phyloP scores from a whole-genome alignment of 2,113 vertebrate genomes.

The Eleginops maclovinus region DNA sequence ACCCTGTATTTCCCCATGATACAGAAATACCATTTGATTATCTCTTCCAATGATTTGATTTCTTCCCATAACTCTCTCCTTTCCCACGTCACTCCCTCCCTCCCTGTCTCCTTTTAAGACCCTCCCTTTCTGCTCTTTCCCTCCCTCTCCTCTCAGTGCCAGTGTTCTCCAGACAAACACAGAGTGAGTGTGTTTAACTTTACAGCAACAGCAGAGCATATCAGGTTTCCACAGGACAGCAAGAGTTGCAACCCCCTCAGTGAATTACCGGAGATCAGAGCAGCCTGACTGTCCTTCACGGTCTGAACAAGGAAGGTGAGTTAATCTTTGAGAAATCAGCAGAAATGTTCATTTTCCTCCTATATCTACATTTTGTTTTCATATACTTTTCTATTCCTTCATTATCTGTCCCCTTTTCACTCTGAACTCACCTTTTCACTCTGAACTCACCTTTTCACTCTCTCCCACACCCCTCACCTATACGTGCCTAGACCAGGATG shows the following conservation, averaged over 20 bases:
- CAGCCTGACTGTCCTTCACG: background rate
- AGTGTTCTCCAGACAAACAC: slow-evolving; percentile 25
- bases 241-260: background rate
- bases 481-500: background rate
- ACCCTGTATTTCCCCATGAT: background rate
- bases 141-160: slow-evolving; percentile 34
- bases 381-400: background rate
- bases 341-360: background rate
- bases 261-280: slow-evolving; percentile 23
- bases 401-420: background rate
- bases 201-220: slow-evolving; percentile 16
- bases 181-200: slow-evolving; percentile 54
- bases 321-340: slow-evolving; percentile 11
- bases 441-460: background rate
- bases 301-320: slow-evolving; percentile 39
- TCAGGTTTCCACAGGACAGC: slow-evolving; percentile 34
- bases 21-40: background rate
- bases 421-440: slow-evolving; percentile 1
- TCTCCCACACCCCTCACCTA: background rate
- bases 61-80: slow-evolving; percentile 16
- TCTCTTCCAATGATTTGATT: slow-evolving; percentile 21
- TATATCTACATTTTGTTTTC: background rate
- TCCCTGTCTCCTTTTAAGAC: slow-evolving; percentile 27
- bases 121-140: slow-evolving; percentile 48
- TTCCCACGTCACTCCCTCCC: slow-evolving; percentile 4